These are phyloP conservation scores for Heliconius charithonia DNA, from an alignment of 2,888 invertebrate genomes.

Conservation along the genomic window DNA sequence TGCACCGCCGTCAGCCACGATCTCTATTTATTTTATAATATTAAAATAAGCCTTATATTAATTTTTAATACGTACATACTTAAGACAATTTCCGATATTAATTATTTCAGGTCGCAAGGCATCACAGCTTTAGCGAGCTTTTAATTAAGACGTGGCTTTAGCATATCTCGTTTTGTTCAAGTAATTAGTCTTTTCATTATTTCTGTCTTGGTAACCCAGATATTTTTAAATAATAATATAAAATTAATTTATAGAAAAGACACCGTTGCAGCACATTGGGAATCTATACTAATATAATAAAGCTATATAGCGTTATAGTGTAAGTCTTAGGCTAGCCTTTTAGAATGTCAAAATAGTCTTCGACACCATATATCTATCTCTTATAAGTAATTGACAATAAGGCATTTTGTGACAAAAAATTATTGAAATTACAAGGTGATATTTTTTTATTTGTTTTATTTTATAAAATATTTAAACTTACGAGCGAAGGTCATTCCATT, in stretches of 20 bases:
- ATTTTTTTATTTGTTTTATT: no score
- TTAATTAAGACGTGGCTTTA: constrained; percentile 38
- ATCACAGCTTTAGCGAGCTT: constrained; percentile 27
- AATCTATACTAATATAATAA: no score
- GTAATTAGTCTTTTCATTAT: constrained; percentile 36
- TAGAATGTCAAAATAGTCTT: no score
- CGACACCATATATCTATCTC: no score
- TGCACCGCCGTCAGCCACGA: not conserved
- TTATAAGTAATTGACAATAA: no score
- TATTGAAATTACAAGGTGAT: no score
- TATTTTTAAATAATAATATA: constrained; percentile 1
- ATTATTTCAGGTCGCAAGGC: constrained; percentile 22
- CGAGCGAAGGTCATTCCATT: no score
- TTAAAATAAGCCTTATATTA: constrained; percentile 6
- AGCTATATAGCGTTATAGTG: no score
- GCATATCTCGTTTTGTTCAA: constrained; percentile 29
- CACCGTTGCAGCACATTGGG: not conserved
- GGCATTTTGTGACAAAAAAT: no score
- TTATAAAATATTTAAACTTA: no score
- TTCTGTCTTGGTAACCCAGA: constrained; percentile 28
- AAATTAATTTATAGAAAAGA: not conserved
- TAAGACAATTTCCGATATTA: not conserved
- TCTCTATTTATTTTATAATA: not conserved
- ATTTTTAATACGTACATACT: not conserved
- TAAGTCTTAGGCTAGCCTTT: no score